phyloP scores from a whole-genome alignment of 2,113 vertebrate genomes.

The Jaculus jaculus region DNA sequence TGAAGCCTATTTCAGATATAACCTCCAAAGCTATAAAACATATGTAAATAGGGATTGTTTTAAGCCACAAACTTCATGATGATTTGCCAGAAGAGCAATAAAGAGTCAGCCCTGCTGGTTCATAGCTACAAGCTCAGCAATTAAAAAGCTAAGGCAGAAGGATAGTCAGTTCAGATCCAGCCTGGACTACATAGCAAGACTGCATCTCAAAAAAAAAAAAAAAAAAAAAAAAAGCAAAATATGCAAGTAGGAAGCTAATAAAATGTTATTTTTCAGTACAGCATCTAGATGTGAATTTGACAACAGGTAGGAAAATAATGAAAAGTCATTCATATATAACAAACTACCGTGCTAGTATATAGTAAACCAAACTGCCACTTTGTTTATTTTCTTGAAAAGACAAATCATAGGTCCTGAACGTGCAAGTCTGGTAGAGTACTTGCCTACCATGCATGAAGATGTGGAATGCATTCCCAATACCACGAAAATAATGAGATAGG shows the following conservation, averaged over 20 bases:
- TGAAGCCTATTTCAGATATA: not conserved
- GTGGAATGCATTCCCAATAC: not conserved
- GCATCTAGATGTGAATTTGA: not conserved
- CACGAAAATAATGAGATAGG: not conserved
- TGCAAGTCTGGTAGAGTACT: not conserved
- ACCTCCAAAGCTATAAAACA: not conserved
- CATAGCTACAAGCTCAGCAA: too few species aligned
- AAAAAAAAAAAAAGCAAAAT: not conserved
- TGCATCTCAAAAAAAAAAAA: too few species aligned
- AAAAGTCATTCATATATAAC: not conserved
- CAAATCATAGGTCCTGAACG: not conserved
- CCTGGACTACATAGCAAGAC: too few species aligned
- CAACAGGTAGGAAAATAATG: not conserved
- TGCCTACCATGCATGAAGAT: not conserved
- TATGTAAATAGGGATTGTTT: not conserved
- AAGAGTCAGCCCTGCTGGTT: not conserved
- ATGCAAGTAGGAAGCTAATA: not conserved
- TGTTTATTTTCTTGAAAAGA: conserved; percentile 9
- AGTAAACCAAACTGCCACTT: not conserved
- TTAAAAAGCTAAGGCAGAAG: not conserved
- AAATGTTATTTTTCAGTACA: not conserved
- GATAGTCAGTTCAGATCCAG: not conserved
- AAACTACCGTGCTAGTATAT: not conserved
- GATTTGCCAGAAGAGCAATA: not conserved
- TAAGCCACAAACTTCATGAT: not conserved